Percentiles rank a stretch among this genome's conserved stretches.
Evolutionary conservation across 2,888 invertebrate species (phyloP).

Genomic region (Platycheirus albimanus): DNA sequence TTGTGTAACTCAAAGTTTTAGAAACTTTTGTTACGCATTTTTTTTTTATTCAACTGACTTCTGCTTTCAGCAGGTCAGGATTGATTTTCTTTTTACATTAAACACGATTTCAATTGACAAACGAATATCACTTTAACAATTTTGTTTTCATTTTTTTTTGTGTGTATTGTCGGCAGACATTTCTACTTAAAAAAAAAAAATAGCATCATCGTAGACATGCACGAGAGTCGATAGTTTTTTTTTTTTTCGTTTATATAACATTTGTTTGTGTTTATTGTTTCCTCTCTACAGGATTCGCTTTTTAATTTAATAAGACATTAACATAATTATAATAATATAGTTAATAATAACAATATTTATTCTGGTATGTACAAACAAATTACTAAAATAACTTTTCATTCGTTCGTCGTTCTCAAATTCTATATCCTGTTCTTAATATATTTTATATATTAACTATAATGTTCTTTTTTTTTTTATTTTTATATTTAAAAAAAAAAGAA

Average conservation of each 20-base stretch:
- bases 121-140: constrained; percentile 69
- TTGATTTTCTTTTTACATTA: constrained; percentile 31
- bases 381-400: constrained; percentile 53
- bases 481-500: constrained; percentile 11
- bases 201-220: constrained; percentile 34
- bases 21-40: constrained; percentile 50
- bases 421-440: constrained; percentile 51
- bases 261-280: constrained; percentile 61
- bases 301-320: constrained; percentile 51
- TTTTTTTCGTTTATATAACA: constrained; percentile 56
- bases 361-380: constrained; percentile 60
- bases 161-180: constrained; percentile 48
- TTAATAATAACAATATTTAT: constrained; percentile 65
- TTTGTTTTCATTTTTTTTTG: constrained; percentile 15
- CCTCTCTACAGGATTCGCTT: constrained; percentile 16
- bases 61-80: constrained; percentile 48
- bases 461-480: constrained; percentile 38
- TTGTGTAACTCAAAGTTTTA: constrained; percentile 55
- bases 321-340: constrained; percentile 63
- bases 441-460: constrained; percentile 51
- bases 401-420: constrained; percentile 53
- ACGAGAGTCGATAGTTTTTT: constrained; percentile 17
- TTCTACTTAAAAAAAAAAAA: constrained; percentile 48
- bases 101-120: constrained; percentile 68
- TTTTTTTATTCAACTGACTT: constrained; percentile 17